Percentiles rank a stretch among this genome's conserved stretches.
phyloP scores from a whole-genome alignment of 2,113 vertebrate genomes.

The Quiscalus mexicanus region DNA sequence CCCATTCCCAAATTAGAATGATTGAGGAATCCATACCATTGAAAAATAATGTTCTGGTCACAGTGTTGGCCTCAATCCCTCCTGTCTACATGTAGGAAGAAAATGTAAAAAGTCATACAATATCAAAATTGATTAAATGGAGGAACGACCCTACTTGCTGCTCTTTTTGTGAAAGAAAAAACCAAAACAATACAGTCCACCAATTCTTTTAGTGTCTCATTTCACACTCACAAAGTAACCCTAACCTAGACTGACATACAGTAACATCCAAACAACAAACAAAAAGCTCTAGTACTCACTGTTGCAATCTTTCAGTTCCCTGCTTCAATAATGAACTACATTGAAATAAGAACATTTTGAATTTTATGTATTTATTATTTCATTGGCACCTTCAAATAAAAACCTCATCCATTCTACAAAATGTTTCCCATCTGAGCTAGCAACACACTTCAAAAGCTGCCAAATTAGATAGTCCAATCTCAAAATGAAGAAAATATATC shows the following conservation, averaged over 20 bases:
- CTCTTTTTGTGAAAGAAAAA: not conserved
- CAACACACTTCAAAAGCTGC: not conserved
- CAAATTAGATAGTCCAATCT: not conserved
- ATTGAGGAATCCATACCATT: not conserved
- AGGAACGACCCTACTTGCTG: not conserved
- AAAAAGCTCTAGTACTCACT: not conserved
- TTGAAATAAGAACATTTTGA: not conserved
- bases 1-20: not conserved
- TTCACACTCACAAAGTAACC: not conserved
- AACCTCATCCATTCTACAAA: not conserved
- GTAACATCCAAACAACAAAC: not conserved
- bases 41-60: not conserved
- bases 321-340: not conserved
- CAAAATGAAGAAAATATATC: slow-evolving; percentile 17
- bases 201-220: not conserved
- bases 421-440: not conserved
- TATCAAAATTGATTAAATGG: not conserved
- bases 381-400: not conserved
- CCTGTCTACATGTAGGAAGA: not conserved
- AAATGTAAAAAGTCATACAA: not conserved
- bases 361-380: not conserved
- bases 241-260: not conserved
- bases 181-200: not conserved
- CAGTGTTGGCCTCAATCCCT: not conserved
- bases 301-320: not conserved